Conservation (phyloP, 2,113 vertebrate species). For the Malurus alboscapulatus region DNA sequence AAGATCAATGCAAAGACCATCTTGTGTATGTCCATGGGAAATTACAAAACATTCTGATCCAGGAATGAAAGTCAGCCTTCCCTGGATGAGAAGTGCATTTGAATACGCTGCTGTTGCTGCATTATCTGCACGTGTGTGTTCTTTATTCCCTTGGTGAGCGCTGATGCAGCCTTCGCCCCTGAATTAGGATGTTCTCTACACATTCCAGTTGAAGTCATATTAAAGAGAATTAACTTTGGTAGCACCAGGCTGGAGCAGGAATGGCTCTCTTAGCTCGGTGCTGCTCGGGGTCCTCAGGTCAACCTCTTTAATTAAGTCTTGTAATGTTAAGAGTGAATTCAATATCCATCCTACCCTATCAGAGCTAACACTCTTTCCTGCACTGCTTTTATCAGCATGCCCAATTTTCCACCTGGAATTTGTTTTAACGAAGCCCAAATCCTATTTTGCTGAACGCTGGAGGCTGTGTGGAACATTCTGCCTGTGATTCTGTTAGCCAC, state of each 20-base stretch:
- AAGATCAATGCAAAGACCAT: background rate
- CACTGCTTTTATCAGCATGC: constrained; percentile 64
- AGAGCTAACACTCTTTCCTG: constrained; percentile 58
- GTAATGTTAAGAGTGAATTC: constrained; percentile 61
- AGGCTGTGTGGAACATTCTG: constrained; percentile 54
- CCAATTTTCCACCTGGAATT: constrained; percentile 70
- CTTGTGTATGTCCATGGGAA: background rate
- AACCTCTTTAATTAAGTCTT: constrained; percentile 70
- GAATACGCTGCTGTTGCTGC: background rate
- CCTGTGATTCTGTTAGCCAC: constrained; percentile 3
- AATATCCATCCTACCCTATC: constrained; percentile 64
- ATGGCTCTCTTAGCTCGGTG: constrained; percentile 34
- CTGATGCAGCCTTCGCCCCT: background rate
- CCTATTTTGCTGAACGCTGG: constrained; percentile 38
- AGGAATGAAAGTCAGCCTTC: background rate
- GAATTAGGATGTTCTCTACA: background rate
- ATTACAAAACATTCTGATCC: background rate
- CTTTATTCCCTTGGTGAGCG: background rate
- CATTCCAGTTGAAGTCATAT: background rate
- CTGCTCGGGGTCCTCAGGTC: constrained; percentile 63
- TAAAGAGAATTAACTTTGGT: constrained; percentile 48
- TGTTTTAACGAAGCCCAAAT: constrained; percentile 66
- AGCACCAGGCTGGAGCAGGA: background rate
- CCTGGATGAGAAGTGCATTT: background rate
- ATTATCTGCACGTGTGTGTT: background rate